Base-by-base conservation (phyloP, 2,113 vertebrate species). In the Hemichromis elongatus region DNA sequence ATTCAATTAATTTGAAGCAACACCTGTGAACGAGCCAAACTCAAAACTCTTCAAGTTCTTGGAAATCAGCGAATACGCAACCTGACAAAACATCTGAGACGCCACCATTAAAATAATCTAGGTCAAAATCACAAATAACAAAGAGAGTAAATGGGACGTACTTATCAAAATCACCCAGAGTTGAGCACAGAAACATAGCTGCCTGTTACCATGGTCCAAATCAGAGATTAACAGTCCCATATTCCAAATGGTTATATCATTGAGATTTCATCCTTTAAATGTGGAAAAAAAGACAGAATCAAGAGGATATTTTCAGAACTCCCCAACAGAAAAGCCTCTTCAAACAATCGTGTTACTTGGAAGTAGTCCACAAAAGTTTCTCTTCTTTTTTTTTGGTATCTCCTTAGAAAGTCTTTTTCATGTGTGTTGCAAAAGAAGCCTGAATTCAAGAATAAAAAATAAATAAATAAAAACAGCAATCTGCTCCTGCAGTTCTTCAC, bases 191-290 rank as follows among this genome's bases (percentile, higher is more conserved):
- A 93, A 81, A 88, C 94, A 92, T 7, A 92, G 90, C 84, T 88
- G 82, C 89, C 84, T 81, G 92, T 92, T 85, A 90, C 91, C 83
- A 57, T 88, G 91, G 87, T 95, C 93, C 92, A 94, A 91, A 83
- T 86, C 90, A 90, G 50, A 86, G 73, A 91, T 91, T 94, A 96
- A 93, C 93, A 94, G 88, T 96, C 95, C 96, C 96, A 96, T 96
- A 95, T 95, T 96, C 94, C 94, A 94, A 93, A 80, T 68, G 86
- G 75, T 89, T 90, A 90, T 92, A 55, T 91, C 93, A 94, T 94
- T 84, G 90, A 94, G 89, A 83, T 89, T 79, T 85, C 92, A 93
- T 93, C 90, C 90, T 92, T 88, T 73, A 78, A 86, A 86, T 57
- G 14, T 54, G 50, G 53, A 24, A 57, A 80, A 80, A 77, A 81